These are phyloP conservation scores for Lomographa bimaculata DNA, from an alignment of 2,888 invertebrate species.

Conservation along the genomic window DNA sequence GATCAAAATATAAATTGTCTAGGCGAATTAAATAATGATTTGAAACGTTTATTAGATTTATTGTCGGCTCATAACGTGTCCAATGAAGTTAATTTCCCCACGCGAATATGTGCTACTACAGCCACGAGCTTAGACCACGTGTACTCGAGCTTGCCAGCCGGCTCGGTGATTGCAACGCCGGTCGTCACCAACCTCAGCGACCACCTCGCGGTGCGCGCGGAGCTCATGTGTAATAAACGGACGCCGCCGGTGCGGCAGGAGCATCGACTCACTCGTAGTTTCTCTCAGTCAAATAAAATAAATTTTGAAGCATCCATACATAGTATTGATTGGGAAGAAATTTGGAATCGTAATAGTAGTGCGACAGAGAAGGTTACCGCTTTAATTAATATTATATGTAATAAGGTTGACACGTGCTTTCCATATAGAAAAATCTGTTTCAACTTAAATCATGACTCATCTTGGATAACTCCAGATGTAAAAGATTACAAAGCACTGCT, in stretches of 20 bases:
- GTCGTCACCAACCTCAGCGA: slow-evolving; percentile 9
- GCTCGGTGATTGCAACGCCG: not conserved
- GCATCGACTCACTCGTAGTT: too few relatives aligned
- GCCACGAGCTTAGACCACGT: too few relatives aligned
- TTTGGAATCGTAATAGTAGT: too few relatives aligned
- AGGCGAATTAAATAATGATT: not conserved
- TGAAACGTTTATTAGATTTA: slow-evolving; percentile 1
- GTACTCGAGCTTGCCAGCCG: slow-evolving; percentile 3
- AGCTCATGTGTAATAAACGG: slow-evolving; percentile 1
- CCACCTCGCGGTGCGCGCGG: slow-evolving; percentile 2
- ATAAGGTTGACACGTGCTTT: too few relatives aligned
- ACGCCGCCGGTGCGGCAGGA: too few relatives aligned
- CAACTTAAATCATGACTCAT: too few relatives aligned
- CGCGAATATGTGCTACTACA: slow-evolving; percentile 1
- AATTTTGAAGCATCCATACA: too few relatives aligned
- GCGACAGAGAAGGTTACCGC: too few relatives aligned
- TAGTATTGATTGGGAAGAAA: too few relatives aligned
- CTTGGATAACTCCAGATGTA: slow-evolving; percentile 4
- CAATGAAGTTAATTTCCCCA: slow-evolving; percentile 13
- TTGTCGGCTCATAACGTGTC: slow-evolving; percentile 1
- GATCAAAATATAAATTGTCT: slow-evolving; percentile 9
- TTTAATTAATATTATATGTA: too few relatives aligned
- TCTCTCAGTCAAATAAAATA: too few relatives aligned
- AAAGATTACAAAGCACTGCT: slow-evolving; percentile 2
- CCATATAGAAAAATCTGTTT: too few relatives aligned